Conservation (phyloP, 2,113 vertebrate species). For the Galbula dea region DNA sequence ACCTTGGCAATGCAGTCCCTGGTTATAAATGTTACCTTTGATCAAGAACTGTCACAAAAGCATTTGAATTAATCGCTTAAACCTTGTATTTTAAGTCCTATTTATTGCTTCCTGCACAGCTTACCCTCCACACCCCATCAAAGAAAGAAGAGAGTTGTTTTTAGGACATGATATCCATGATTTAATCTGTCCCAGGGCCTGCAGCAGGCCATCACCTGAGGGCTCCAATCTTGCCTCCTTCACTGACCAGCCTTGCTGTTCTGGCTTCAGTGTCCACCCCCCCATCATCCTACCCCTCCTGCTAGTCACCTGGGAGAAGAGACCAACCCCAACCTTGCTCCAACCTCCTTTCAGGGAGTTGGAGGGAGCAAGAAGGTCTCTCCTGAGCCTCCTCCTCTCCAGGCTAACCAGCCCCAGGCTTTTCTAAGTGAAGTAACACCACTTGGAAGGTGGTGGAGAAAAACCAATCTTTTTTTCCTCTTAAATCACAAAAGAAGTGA, state of each 20-base stretch:
- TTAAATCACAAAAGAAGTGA: neutral
- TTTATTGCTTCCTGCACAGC: conserved; percentile 36
- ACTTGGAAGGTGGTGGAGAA: neutral
- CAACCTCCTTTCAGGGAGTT: no score
- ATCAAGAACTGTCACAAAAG: conserved; percentile 56
- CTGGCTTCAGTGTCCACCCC: neutral
- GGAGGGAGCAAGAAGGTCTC: no score
- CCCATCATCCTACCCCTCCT: neutral
- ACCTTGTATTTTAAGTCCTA: neutral
- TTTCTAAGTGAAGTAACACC: neutral
- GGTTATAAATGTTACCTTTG: conserved; percentile 67
- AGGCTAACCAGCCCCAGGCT: no score
- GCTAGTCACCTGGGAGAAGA: no score
- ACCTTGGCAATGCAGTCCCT: conserved; percentile 18
- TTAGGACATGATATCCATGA: rapidly evolving
- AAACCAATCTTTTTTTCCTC: no score
- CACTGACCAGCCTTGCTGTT: neutral
- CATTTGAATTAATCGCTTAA: conserved; percentile 16
- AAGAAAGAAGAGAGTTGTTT: neutral
- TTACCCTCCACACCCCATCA: neutral
- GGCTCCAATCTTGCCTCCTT: no score
- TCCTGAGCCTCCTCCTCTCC: no score
- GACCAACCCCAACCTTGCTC: no score
- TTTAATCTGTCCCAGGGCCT: neutral
- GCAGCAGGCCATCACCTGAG: neutral